Base-by-base conservation (phyloP, 1,140 invertebrate species). In the Chlorops oryzae region DNA sequence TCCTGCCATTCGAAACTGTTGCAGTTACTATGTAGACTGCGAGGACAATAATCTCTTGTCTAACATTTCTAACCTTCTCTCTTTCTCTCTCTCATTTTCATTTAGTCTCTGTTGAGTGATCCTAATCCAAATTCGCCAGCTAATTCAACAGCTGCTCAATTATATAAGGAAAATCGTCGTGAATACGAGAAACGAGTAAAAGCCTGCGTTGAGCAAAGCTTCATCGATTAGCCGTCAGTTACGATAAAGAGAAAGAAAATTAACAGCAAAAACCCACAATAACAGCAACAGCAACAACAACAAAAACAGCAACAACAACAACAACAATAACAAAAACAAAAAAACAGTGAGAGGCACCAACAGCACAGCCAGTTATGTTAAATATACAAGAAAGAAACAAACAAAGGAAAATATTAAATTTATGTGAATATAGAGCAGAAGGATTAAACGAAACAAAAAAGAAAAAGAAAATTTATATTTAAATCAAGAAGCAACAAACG, bases 121-220 rank as follows among this genome's bases (percentile, higher is more conserved):
- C 92, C 92, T 55, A 96, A 96, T 79, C 92, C 92, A 54, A 96
- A 96, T 78, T 93, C 90, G 71, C 92, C 92, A 65, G 92, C 92
- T 55, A 96, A 96, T 74, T 93, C 90, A 58, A 89, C 93, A 82
- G 92, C 92, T 70, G 92, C 92, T 56, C 91, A 96, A 79, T 82
- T 96, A 61, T 96, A 95, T 77, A 92, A 92, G 81, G 90, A 93
- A 75, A 93, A 94, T 75, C 81, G 90, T 72, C 81, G 90, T 65
- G 92, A 96, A 79, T 96, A 96, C 77, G 92, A 96, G 78, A 96
- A 96, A 77, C 81, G 91, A 80, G 92, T 96, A 66, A 93, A 93
- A 80, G 88, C 90, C 70, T 95, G 92, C 76, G 92, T 96, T 72
- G 92, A 96, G 81, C 90, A 94, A 78, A 92, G 88, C 77, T 93